phyloP scores from a whole-genome alignment of 2,113 vertebrate species.

The Manacus vitellinus region DNA sequence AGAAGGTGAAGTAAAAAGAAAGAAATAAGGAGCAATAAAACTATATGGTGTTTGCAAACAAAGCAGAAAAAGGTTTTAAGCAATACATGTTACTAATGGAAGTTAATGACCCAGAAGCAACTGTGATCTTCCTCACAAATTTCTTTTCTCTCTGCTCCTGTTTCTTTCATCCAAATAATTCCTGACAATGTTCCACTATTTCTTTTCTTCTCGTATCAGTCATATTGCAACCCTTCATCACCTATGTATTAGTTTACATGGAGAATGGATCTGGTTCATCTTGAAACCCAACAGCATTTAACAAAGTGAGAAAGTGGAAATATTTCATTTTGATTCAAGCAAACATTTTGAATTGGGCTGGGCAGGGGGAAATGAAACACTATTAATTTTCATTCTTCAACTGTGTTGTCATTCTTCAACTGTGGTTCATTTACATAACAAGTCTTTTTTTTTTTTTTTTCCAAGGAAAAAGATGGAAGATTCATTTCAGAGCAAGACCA shows the following conservation, averaged over 20 bases:
- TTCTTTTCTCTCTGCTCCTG: background rate
- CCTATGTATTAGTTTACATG: background rate
- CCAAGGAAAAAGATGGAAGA: background rate
- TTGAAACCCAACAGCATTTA: background rate
- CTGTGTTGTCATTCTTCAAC: background rate
- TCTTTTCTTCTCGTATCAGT: background rate
- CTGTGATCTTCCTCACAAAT: background rate
- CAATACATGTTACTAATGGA: background rate
- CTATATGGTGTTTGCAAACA: background rate
- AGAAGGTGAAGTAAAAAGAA: background rate
- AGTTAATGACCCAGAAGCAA: background rate
- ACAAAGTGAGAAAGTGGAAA: background rate
- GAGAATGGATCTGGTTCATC: background rate
- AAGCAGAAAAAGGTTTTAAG: background rate
- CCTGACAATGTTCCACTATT: fast-evolving
- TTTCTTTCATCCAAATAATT: background rate
- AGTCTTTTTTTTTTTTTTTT: background rate
- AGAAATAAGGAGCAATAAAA: background rate
- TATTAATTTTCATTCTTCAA: background rate
- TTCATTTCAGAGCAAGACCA: background rate
- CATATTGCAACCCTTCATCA: background rate
- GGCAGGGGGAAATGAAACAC: background rate
- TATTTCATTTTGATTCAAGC: background rate
- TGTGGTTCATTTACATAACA: background rate
- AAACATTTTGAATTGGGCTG: background rate